A percentile compares a stretch with the other conserved stretches of the same genome.
Conservation (phyloP, 2,888 invertebrate genomes). For the Carcina quercana region DNA sequence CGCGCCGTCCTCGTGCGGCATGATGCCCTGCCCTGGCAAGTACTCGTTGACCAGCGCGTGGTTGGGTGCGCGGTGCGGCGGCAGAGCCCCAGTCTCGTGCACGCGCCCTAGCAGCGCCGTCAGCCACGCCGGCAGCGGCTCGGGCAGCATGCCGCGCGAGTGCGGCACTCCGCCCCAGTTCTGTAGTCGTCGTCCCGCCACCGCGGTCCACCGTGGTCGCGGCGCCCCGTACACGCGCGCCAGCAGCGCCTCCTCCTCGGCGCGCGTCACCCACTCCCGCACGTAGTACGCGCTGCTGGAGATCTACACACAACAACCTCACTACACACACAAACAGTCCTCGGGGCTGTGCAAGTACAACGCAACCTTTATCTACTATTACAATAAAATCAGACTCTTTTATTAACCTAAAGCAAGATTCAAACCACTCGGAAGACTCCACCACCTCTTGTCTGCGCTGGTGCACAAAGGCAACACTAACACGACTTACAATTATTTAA, state of each 20-base stretch:
- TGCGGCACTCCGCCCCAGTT: slow-evolving; percentile 98
- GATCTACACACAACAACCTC: no score
- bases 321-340: no score
- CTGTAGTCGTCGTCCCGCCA: slow-evolving; percentile 93
- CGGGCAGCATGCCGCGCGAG: slow-evolving; percentile 93
- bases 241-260: slow-evolving; percentile 82
- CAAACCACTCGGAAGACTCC: no score
- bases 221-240: slow-evolving; percentile 86
- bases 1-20: slow-evolving; percentile 98
- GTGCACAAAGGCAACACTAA: no score
- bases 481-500: no score
- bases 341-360: no score
- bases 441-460: no score
- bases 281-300: slow-evolving; percentile 82
- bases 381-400: no score
- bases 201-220: slow-evolving; percentile 96
- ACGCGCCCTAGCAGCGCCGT: slow-evolving; percentile 27
- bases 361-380: no score
- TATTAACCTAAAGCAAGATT: no score
- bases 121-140: slow-evolving; percentile 91
- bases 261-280: slow-evolving; percentile 87
- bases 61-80: slow-evolving; percentile 2
- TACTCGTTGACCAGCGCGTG: slow-evolving; percentile 98
- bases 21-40: slow-evolving; percentile 91
- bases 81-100: neutral